phyloP scores from a whole-genome alignment of 2,888 invertebrate species.

The Caenorhabditis japonica region DNA sequence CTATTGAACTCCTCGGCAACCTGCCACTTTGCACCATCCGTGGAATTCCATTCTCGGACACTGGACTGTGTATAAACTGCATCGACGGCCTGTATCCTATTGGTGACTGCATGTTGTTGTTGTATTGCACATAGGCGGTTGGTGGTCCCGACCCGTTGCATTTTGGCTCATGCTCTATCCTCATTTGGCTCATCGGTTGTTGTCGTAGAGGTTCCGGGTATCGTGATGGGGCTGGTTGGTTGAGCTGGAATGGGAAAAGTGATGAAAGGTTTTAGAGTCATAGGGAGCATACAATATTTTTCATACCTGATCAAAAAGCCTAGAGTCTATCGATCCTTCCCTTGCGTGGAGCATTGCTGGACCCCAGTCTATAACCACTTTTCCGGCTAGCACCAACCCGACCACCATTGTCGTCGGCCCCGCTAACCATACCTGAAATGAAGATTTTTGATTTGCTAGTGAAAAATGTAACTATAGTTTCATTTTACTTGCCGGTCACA shows the following conservation, averaged over 20 bases:
- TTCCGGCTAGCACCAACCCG: constrained; percentile 75
- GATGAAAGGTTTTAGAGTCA: neutral
- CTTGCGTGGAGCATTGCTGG: constrained; percentile 75
- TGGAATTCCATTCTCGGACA: constrained; percentile 46
- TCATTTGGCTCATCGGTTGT: constrained; percentile 37
- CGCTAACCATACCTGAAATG: constrained; percentile 69
- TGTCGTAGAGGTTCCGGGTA: constrained; percentile 43
- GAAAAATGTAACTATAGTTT: too few relatives aligned
- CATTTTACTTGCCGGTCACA: too few relatives aligned
- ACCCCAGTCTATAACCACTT: constrained; percentile 76
- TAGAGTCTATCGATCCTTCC: constrained; percentile 73
- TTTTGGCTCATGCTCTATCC: constrained; percentile 58
- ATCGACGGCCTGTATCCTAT: constrained; percentile 43
- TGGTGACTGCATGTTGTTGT: constrained; percentile 49
- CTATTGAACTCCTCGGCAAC: constrained; percentile 43
- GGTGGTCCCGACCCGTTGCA: constrained; percentile 52
- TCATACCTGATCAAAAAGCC: constrained; percentile 66
- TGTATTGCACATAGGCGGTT: constrained; percentile 42
- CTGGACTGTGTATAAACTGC: constrained; percentile 50
- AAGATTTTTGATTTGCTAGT: too few relatives aligned
- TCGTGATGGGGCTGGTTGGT: constrained; percentile 35
- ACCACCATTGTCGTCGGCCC: constrained; percentile 75
- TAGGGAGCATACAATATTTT: neutral
- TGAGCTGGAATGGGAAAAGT: constrained; percentile 18
- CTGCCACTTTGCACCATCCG: constrained; percentile 35